phyloP scores from a whole-genome alignment of 2,888 invertebrate genomes.

The Synanthedon andrenaeformis region DNA sequence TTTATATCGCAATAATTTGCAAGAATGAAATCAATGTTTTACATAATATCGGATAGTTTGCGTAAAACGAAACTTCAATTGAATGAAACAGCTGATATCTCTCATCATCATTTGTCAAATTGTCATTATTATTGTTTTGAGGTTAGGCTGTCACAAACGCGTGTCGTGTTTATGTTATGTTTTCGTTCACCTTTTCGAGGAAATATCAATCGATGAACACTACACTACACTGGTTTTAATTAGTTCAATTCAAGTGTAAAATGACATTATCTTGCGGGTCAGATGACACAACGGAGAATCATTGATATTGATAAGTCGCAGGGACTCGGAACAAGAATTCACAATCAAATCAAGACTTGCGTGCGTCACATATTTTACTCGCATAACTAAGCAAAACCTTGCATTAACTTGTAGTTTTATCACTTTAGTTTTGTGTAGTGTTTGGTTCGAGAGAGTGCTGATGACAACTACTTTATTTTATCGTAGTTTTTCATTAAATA shows the following conservation, averaged over 20 bases:
- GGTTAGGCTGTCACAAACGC: not conserved
- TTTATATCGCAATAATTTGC: not conserved
- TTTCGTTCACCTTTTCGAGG: not conserved
- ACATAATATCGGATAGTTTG: not conserved
- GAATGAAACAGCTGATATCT: not conserved
- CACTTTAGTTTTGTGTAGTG: not conserved
- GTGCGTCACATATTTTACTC: too few species aligned
- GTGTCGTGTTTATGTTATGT: not conserved
- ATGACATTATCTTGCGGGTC: constrained; percentile 34
- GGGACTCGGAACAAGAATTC: constrained; percentile 3
- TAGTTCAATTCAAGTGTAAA: constrained; percentile 17
- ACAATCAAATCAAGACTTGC: too few species aligned
- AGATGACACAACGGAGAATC: constrained; percentile 31
- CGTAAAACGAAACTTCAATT: not conserved
- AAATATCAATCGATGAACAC: not conserved
- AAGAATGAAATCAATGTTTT: not conserved
- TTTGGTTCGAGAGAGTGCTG: not conserved
- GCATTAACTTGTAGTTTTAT: not conserved
- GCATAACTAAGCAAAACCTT: too few species aligned
- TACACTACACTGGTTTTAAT: constrained; percentile 1
- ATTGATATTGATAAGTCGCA: constrained; percentile 25
- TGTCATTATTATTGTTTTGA: not conserved
- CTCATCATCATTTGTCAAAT: too few species aligned
- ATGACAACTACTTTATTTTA: not conserved
- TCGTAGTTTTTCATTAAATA: constrained; percentile 25